Conservation (phyloP, 2,888 invertebrate species). For the Macrophya annulata region DNA sequence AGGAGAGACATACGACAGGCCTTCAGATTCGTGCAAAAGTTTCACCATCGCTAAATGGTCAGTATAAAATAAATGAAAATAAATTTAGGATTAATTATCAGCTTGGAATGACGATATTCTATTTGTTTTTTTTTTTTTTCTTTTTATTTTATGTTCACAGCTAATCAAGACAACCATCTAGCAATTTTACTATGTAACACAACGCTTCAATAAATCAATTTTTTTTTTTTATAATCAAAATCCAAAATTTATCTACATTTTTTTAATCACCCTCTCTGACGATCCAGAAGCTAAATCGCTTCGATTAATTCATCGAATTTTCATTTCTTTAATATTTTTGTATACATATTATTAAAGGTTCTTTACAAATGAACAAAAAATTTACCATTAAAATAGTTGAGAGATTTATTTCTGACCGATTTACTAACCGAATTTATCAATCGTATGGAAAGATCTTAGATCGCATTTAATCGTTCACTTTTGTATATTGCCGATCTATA, state of each 20-base stretch:
- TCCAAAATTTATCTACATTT: neutral
- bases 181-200: constrained; percentile 62
- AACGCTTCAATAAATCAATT: constrained; percentile 59
- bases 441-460: neutral
- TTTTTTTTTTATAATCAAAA: constrained; percentile 18
- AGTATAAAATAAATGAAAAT: constrained; percentile 2
- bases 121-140: neutral
- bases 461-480: neutral
- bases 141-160: constrained; percentile 62
- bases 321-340: neutral
- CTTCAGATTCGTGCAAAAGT: constrained; percentile 71
- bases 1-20: constrained; percentile 71
- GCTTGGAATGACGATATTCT: neutral
- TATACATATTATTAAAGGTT: too few relatives aligned
- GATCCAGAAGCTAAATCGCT: too few relatives aligned
- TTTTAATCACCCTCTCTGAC: neutral
- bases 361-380: neutral
- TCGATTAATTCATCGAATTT: too few relatives aligned
- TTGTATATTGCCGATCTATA: neutral
- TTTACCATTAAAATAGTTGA: neutral
- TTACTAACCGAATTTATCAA: neutral
- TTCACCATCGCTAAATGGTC: constrained; percentile 74
- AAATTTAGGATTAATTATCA: neutral
- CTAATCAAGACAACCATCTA: constrained; percentile 63
- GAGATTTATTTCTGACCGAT: neutral